Conservation (phyloP, 2,797 vertebrate genomes). For the Coccyzus lansbergi region DNA sequence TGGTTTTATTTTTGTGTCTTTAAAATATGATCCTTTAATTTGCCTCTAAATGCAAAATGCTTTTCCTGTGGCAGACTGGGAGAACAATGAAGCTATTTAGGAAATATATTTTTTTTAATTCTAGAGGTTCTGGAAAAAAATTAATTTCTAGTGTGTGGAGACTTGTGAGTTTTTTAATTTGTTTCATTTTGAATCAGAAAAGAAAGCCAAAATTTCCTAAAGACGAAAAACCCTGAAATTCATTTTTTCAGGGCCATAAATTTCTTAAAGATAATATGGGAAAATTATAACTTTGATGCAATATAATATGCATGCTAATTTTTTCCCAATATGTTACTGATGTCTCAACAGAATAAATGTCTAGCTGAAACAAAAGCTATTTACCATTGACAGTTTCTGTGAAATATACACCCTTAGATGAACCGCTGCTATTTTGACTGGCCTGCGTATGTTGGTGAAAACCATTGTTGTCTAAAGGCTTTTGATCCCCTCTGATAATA, state of each 20-base stretch:
- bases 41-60: constrained; percentile 13
- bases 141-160: not conserved
- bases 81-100: not conserved
- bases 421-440: not conserved
- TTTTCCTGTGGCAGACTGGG: not conserved
- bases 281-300: not conserved
- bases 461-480: not conserved
- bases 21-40: constrained; percentile 23
- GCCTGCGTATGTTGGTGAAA: not conserved
- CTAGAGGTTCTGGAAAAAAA: not conserved
- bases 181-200: not conserved
- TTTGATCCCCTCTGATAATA: not conserved
- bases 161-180: not conserved
- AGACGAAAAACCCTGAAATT: not conserved
- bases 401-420: not conserved
- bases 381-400: not conserved
- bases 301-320: not conserved
- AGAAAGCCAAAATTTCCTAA: not conserved
- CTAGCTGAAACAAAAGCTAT: not conserved
- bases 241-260: not conserved
- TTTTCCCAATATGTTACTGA: not conserved
- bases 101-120: not conserved
- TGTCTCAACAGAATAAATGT: not conserved
- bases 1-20: constrained; percentile 41
- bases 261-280: not conserved